These are phyloP conservation scores for Heliconius cydno DNA, from an alignment of 2,888 invertebrate species.

Conservation along the genomic window DNA sequence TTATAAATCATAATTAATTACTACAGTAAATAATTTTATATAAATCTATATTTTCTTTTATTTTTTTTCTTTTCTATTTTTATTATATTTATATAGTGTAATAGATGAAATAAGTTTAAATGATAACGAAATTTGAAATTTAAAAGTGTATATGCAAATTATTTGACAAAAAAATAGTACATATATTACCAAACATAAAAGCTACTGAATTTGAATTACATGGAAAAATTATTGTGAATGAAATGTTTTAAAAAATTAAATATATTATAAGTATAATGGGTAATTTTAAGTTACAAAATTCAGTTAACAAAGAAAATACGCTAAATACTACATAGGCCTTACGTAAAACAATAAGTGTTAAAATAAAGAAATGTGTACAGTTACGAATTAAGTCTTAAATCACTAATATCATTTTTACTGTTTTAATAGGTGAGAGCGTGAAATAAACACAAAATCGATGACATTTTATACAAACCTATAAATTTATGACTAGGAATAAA, in stretches of 20 bases:
- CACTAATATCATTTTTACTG: conserved; percentile 5
- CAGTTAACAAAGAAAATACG: conserved; percentile 6
- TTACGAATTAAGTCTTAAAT: not conserved
- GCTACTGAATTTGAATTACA: not conserved
- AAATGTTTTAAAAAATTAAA: not conserved
- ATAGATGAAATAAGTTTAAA: not conserved
- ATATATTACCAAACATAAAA: not conserved
- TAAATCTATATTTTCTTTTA: not conserved
- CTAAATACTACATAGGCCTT: conserved; percentile 27
- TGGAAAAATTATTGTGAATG: not conserved
- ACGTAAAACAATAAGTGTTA: conserved; percentile 36
- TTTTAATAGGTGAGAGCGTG: conserved; percentile 7
- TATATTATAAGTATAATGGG: not conserved
- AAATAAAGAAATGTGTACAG: not conserved
- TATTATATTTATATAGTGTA: not conserved
- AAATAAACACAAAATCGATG: conserved; percentile 57
- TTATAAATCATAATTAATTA: not conserved
- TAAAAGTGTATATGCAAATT: not conserved
- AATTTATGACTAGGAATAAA: conserved; percentile 57
- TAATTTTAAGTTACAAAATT: conserved; percentile 3
- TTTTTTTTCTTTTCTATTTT: not conserved
- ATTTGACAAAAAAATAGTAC: not conserved
- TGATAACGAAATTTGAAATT: too few species aligned
- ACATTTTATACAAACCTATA: conserved; percentile 58
- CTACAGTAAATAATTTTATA: not conserved